These are phyloP conservation scores for Andrena chrysosceles DNA, from an alignment of 2,888 invertebrate genomes.

Conservation along the genomic window DNA sequence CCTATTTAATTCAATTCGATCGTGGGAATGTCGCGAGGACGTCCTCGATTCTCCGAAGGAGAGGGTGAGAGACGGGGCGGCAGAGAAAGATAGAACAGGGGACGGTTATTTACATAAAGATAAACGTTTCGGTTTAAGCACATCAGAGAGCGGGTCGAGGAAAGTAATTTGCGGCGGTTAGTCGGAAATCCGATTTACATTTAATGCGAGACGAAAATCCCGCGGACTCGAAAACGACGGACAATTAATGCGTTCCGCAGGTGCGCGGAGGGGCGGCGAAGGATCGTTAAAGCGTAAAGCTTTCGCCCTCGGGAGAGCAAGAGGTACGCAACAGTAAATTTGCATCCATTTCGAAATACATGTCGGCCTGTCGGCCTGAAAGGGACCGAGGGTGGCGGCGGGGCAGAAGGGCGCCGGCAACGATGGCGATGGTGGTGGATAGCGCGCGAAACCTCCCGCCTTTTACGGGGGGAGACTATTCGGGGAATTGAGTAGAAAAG, in stretches of 20 bases:
- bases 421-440: slow-evolving; percentile 12
- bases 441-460: slow-evolving; percentile 55
- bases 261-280: slow-evolving; percentile 35
- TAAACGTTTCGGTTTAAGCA: slow-evolving; percentile 51
- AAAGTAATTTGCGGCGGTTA: slow-evolving; percentile 66
- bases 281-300: slow-evolving; percentile 64
- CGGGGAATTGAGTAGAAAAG: slow-evolving; percentile 63
- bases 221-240: slow-evolving; percentile 50
- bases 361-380: slow-evolving; percentile 53
- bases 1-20: slow-evolving; percentile 8
- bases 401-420: background rate
- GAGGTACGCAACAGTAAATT: slow-evolving; percentile 61
- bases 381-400: slow-evolving; percentile 14
- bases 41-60: background rate
- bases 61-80: background rate
- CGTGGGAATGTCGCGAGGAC: background rate
- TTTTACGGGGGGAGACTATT: slow-evolving; percentile 58
- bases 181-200: slow-evolving; percentile 66
- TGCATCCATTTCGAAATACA: slow-evolving; percentile 66
- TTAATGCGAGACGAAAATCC: slow-evolving; percentile 59
- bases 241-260: slow-evolving; percentile 65
- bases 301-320: slow-evolving; percentile 53
- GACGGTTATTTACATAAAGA: slow-evolving; percentile 49
- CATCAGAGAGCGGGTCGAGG: slow-evolving; percentile 35
- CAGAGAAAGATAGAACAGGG: background rate